A percentile compares a stretch with the other conserved stretches of the same genome.
Evolutionary conservation across 2,888 invertebrate species (phyloP).

Genomic region (Limnephilus auricula): DNA sequence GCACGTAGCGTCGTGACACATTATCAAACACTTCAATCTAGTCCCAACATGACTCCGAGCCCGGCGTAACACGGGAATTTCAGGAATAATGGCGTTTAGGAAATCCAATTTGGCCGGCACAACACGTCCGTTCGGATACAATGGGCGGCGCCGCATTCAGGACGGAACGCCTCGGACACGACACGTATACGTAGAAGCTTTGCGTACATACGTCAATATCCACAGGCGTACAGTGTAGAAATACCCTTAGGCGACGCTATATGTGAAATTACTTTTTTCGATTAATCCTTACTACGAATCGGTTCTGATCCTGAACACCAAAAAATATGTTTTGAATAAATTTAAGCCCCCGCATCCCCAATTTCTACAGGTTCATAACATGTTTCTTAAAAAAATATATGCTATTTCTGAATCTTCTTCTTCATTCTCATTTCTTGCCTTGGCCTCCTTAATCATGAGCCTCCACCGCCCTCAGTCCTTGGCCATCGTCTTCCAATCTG

Average conservation of each 20-base stretch:
- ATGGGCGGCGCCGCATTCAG: not conserved
- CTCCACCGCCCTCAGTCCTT: too few species aligned
- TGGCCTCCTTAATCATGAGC: too few species aligned
- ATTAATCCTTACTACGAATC: too few species aligned
- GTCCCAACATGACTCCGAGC: not conserved
- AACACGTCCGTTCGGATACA: not conserved
- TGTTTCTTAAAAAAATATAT: too few species aligned
- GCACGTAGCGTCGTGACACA: not conserved
- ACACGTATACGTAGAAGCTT: not conserved
- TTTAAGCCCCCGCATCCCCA: too few species aligned
- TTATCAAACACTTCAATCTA: not conserved
- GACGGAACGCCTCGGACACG: not conserved
- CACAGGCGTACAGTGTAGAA: not conserved
- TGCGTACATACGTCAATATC: not conserved
- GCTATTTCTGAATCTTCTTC: too few species aligned
- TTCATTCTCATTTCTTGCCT: too few species aligned
- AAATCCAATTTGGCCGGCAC: constrained; percentile 27
- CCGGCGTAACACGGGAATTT: constrained; percentile 2
- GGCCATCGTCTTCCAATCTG: too few species aligned
- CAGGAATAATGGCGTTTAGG: constrained; percentile 15
- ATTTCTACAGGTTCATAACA: too few species aligned
- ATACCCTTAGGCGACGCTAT: not conserved
- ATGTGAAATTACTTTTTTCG: not conserved
- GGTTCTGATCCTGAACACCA: too few species aligned
- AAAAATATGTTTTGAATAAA: too few species aligned